Base-by-base conservation (phyloP, 1,140 invertebrate species). In the Pygmarrhopalites habei region DNA sequence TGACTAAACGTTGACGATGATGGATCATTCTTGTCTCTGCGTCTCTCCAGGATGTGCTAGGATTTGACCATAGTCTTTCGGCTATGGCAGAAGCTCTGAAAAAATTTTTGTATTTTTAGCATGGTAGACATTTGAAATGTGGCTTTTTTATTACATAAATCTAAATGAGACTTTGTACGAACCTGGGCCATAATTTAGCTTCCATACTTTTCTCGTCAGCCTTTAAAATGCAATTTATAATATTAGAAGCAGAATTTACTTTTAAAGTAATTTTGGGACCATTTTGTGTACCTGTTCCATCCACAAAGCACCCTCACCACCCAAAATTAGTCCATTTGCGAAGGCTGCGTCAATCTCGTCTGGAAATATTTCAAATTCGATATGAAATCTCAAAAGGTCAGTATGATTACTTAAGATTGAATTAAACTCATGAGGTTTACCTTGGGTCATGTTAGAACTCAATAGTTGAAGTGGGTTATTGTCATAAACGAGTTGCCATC, bases 401-500 rank as follows among this genome's bases (percentile, higher is more conserved):
- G n/a, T n/a, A n/a, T n/a, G n/a, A n/a, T n/a, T n/a, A n/a, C n/a
- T n/a, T n/a, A n/a, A n/a, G n/a, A n/a, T n/a, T n/a, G n/a, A n/a
- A n/a, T n/a, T n/a, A n/a, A n/a, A n/a, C n/a, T n/a, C n/a, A n/a
- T n/a, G n/a, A n/a, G n/a, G n/a, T n/a, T n/a, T n/a, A 89, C 82
- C 2, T 75, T 70, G 23, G 75, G 74, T 1, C 86, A 82, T 64
- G 82, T 84, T 73, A 90, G 90, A 23, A 12, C 74, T 78, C 86
- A 87, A 87, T 14, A 91, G 82, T 5, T 76, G 70, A 23, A 76
- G 74, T 1, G 86, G 83, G 66, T 82, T 85, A 74, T 91, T 91
- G 5, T 85, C 80, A 71, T 92, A 92, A 10, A 91, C 82, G 68
- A 62, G 58, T 62, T 92, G 89, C 90, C 90, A 92, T 2, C 87